Conservation (phyloP, 2,797 vertebrate genomes). For the Anisognathus igniventris region DNA sequence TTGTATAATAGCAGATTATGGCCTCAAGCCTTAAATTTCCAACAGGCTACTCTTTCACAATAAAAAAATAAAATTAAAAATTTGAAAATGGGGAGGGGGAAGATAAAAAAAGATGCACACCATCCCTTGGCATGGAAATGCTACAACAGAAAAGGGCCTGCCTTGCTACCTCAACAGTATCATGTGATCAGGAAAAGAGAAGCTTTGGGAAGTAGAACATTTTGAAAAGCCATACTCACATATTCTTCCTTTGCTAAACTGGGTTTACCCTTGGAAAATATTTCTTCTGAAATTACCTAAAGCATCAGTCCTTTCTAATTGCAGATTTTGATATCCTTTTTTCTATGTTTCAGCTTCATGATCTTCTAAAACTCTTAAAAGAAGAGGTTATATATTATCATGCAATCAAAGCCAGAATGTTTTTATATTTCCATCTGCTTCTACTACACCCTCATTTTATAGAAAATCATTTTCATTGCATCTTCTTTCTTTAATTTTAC, state of each 20-base stretch:
- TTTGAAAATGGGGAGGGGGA: background rate
- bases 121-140: background rate
- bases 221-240: background rate
- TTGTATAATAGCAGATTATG: background rate
- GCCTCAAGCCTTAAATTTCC: background rate
- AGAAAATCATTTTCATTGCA: background rate
- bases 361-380: background rate
- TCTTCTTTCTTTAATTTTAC: background rate
- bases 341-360: background rate
- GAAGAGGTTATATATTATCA: background rate
- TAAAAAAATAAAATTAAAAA: background rate
- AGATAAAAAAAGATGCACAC: background rate
- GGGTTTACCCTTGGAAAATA: background rate
- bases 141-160: background rate
- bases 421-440: slow-evolving; percentile 30
- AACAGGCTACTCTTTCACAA: background rate
- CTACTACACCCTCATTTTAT: background rate
- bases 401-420: background rate
- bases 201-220: background rate
- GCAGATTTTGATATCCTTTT: background rate
- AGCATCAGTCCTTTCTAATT: background rate
- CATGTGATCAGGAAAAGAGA: background rate
- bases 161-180: background rate
- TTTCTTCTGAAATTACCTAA: background rate
- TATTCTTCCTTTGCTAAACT: background rate